Evolutionary conservation across 92 coral and sea anemone species (phyloP), one percentile per base, ranked within the genome.

Genomic region (Galaxea fascicularis): DNA sequence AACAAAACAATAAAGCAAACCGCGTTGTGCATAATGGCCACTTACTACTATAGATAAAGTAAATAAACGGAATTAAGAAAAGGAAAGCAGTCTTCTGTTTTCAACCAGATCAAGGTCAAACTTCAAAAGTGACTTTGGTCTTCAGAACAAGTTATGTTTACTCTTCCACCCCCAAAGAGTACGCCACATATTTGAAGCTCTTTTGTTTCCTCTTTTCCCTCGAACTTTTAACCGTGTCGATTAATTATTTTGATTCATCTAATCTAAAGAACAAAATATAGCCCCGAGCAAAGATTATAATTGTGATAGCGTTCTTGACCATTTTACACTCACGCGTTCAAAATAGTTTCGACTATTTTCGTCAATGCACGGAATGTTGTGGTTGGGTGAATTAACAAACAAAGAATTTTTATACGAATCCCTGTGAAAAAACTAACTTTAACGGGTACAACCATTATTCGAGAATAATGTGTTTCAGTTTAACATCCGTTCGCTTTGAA

Each of bases 301-400:
- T 65, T 53, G 31, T 29, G 64, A 56, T 25, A 52, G 0, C 15
- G 46, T 26, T 51, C 31, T 56, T 31, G 27, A 18, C 56, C 52
- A 58, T 39, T 79, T 78, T 64, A n/a, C 74, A 77, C 57, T 53
- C 71, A 31, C 71, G 64, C 29, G 57, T 51, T 62, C 45, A 77
- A 77, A 78, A 79, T 79, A 79, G 74, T 65, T 79, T 29, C 5
- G 41, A 79, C 52, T 79, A 79, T 65, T 65, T 64, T 65, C 72
- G 84, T 79, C 84, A 10, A 22, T 53, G 31, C 41, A 35, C 53
- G 84, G 75, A 79, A 79, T 79, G 84, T 67, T 28, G 75, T 66
- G 53, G 64, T 53, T 79, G 47, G 59, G 16, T 53, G n/a, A 45
- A 45, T 66, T 49, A 30, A 47, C 31, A 49, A 67, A 67, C 84